Percentiles rank a stretch among this genome's conserved stretches.
These are phyloP conservation scores for Notarius quadriscutis DNA, from an alignment of 2,113 vertebrate species.

Conservation along the genomic window DNA sequence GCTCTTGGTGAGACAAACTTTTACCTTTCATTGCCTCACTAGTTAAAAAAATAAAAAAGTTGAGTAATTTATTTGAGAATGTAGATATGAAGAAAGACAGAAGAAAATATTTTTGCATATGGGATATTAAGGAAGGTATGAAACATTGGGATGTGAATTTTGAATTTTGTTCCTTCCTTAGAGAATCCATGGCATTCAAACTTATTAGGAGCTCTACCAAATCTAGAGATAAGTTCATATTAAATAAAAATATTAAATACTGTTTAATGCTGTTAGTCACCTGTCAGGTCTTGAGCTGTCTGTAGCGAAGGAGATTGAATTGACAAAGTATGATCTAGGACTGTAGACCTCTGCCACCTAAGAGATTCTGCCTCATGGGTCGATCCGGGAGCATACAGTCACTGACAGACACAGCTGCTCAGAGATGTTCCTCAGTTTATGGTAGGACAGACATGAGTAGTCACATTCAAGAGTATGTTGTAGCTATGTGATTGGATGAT, in stretches of 20 bases:
- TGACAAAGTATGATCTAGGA: too few relatives aligned
- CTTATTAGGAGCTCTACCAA: background rate
- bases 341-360: too few relatives aligned
- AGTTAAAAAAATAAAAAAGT: background rate
- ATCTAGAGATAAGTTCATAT: background rate
- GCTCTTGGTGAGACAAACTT: constrained; percentile 78
- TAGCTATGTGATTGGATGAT: too few relatives aligned
- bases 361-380: too few relatives aligned
- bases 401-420: too few relatives aligned
- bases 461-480: too few relatives aligned
- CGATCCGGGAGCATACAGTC: too few relatives aligned
- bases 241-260: background rate
- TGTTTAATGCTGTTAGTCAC: background rate
- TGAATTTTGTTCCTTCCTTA: too few relatives aligned
- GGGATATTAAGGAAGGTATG: background rate
- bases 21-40: background rate
- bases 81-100: background rate
- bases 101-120: background rate
- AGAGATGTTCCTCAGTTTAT: too few relatives aligned
- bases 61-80: background rate
- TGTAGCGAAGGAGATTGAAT: too few relatives aligned
- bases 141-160: background rate
- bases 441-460: too few relatives aligned
- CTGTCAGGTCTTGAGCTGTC: too few relatives aligned
- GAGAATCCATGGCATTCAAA: background rate